phyloP scores from a whole-genome alignment of 1,140 invertebrate genomes.

The Eubasilissa regina region DNA sequence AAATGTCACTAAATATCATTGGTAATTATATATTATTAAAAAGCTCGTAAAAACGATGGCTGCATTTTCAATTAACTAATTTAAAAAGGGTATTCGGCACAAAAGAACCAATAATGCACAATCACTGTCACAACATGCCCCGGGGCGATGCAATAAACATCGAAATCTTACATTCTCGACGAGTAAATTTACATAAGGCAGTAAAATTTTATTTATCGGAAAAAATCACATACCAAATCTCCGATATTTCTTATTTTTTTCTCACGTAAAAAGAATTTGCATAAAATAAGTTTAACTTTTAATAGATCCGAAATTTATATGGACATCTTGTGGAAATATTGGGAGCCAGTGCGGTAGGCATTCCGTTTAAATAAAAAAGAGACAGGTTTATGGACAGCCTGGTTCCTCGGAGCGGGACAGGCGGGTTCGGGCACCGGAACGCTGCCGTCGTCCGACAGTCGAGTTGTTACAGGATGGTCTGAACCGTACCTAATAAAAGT shows the following conservation, averaged over 20 bases:
- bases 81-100: too few species aligned
- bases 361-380: constrained; percentile 27
- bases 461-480: too few species aligned
- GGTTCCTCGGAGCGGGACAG: background rate
- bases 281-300: constrained; percentile 22
- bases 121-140: too few species aligned
- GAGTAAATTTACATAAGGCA: background rate
- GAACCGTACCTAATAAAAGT: background rate
- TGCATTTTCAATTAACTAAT: too few species aligned
- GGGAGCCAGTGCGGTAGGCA: constrained; percentile 11
- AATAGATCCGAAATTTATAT: constrained; percentile 15
- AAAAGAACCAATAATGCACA: too few species aligned
- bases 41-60: too few species aligned
- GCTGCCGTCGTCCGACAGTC: too few species aligned
- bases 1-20: too few species aligned
- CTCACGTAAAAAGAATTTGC: constrained; percentile 17
- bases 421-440: background rate
- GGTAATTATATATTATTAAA: too few species aligned
- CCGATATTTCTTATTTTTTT: background rate
- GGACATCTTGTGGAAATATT: constrained; percentile 6
- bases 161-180: background rate
- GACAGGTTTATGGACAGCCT: constrained; percentile 14
- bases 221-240: background rate
- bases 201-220: constrained; percentile 11
- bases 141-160: too few species aligned